A percentile compares a stretch with the other conserved stretches of the same genome.
Evolutionary conservation across 2,888 invertebrate species (phyloP).

Genomic region (Xanthorhoe designata): DNA sequence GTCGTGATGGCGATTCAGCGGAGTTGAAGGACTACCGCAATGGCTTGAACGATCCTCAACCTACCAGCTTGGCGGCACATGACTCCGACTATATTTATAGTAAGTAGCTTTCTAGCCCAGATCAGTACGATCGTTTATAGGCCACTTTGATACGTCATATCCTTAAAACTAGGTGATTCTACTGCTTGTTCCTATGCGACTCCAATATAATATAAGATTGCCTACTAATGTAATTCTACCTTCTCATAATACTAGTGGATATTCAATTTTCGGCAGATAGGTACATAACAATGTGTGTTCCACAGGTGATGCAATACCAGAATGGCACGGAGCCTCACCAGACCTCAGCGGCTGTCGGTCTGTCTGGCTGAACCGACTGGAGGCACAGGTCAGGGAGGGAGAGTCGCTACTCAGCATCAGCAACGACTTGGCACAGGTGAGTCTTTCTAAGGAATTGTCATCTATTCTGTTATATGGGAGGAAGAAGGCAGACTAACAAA

Average conservation of each 20-base stretch:
- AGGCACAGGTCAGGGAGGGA: slow-evolving; percentile 91
- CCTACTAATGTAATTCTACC: too few species aligned
- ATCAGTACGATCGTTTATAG: too few species aligned
- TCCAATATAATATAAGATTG: too few species aligned
- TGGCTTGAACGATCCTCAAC: slow-evolving; percentile 61
- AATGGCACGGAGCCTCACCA: slow-evolving; percentile 92
- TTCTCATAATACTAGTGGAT: too few species aligned
- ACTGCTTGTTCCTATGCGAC: too few species aligned
- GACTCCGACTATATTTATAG: slow-evolving; percentile 67
- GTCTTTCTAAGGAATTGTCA: too few species aligned
- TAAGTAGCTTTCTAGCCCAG: slow-evolving; percentile 55
- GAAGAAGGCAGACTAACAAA: too few species aligned
- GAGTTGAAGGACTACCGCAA: slow-evolving; percentile 76
- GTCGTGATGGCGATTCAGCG: slow-evolving; percentile 72
- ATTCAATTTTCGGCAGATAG: too few species aligned
- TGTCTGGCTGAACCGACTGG: slow-evolving; percentile 94
- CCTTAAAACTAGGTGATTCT: too few species aligned
- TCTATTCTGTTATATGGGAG: too few species aligned
- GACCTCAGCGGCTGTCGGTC: slow-evolving; percentile 95
- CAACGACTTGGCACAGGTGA: slow-evolving; percentile 90
- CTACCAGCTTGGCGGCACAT: slow-evolving; percentile 60
- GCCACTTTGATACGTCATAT: too few species aligned
- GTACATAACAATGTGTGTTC: too few species aligned
- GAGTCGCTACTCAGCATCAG: slow-evolving; percentile 92
- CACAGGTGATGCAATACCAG: slow-evolving; percentile 78